Evolutionary conservation across 2,113 vertebrate species (phyloP).

Genomic region (Ptilorrhoa leucosticta): DNA sequence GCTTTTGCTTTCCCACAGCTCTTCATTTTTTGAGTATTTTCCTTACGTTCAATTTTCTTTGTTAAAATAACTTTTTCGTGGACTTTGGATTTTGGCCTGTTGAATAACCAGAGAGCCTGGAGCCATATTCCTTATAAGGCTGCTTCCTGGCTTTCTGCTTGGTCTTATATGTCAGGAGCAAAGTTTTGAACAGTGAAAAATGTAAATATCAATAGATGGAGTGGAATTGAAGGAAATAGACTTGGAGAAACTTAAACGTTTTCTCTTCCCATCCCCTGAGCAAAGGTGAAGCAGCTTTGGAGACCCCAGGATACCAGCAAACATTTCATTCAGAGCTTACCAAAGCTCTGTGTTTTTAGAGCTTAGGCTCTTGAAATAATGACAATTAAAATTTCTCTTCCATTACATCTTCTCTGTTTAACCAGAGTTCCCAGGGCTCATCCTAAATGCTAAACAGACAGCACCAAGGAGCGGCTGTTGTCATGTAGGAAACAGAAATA

Average conservation of each 20-base stretch:
- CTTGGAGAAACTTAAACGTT: background rate
- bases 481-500: background rate
- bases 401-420: background rate
- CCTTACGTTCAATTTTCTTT: background rate
- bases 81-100: background rate
- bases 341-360: background rate
- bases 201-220: background rate
- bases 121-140: background rate
- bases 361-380: background rate
- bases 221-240: background rate
- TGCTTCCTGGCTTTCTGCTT: background rate
- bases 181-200: background rate
- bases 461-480: background rate
- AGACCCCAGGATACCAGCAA: background rate
- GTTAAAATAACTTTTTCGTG: background rate
- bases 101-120: background rate
- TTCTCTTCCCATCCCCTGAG: background rate
- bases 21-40: background rate
- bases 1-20: constrained; percentile 43
- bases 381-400: constrained; percentile 2
- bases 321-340: background rate
- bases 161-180: background rate
- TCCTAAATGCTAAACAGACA: background rate
- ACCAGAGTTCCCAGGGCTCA: background rate
- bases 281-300: background rate